Conservation (phyloP, 2,113 vertebrate species). For the Pelusios castaneus region DNA sequence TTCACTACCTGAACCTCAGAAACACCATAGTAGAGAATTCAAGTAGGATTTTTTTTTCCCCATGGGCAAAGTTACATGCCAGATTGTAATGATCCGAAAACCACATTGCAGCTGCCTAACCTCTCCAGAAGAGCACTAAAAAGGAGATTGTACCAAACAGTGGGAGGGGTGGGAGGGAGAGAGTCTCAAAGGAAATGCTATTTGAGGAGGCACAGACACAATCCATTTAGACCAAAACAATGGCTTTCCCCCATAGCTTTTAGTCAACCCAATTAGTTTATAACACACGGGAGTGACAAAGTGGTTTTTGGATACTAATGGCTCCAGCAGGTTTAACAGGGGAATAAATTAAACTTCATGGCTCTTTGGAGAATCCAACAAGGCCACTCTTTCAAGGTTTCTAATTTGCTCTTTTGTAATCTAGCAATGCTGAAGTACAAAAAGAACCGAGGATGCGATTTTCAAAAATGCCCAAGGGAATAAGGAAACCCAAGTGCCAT, state of each 20-base stretch:
- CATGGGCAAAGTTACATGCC: neutral
- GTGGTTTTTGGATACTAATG: slow-evolving; percentile 58
- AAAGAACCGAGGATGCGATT: neutral
- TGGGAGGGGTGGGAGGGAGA: neutral
- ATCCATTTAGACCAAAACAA: slow-evolving; percentile 30
- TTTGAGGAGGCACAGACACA: slow-evolving; percentile 58
- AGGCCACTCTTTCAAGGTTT: slow-evolving; percentile 34
- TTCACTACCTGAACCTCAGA: neutral
- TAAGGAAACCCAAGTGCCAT: slow-evolving; percentile 35
- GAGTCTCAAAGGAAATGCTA: slow-evolving; percentile 42
- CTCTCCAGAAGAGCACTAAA: neutral
- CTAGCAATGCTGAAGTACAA: slow-evolving; percentile 42
- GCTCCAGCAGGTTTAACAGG: slow-evolving; percentile 51
- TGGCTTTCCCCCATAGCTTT: slow-evolving; percentile 10
- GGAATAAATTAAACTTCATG: slow-evolving; percentile 45
- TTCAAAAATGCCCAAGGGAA: slow-evolving; percentile 52
- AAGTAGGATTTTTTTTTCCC: slow-evolving; percentile 8
- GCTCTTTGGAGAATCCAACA: slow-evolving; percentile 31
- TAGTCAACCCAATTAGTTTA: slow-evolving; percentile 43
- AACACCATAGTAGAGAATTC: slow-evolving; percentile 1
- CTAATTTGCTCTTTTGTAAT: slow-evolving; percentile 45
- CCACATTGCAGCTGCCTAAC: neutral
- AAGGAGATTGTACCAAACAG: neutral
- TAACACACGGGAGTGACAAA: slow-evolving; percentile 63
- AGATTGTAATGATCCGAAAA: neutral